Evolutionary conservation across 2,888 invertebrate species (phyloP).

Genomic region (Biston betularia): DNA sequence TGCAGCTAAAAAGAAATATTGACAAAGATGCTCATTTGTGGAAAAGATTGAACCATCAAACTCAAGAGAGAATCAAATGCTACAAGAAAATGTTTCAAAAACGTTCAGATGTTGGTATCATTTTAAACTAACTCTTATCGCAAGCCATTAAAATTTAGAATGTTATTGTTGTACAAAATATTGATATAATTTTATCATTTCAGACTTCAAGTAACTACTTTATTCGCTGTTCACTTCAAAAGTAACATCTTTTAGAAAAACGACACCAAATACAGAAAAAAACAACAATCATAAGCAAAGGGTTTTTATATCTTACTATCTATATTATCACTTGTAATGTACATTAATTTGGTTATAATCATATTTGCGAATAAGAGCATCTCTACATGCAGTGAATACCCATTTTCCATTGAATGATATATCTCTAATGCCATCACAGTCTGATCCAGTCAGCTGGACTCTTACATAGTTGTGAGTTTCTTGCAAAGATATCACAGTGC

Average conservation of each 20-base stretch:
- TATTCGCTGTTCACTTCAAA: slow-evolving; percentile 7
- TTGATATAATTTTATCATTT: slow-evolving; percentile 1
- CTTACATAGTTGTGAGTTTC: slow-evolving; percentile 62
- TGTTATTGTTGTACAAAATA: not conserved
- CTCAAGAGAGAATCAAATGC: slow-evolving; percentile 49
- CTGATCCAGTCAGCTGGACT: slow-evolving; percentile 89
- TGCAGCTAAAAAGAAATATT: slow-evolving; percentile 55
- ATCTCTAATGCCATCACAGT: slow-evolving; percentile 89
- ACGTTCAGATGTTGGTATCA: slow-evolving; percentile 35
- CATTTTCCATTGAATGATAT: slow-evolving; percentile 86
- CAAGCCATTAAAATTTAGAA: too few species aligned
- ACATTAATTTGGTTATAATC: slow-evolving; percentile 80
- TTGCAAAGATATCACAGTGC: slow-evolving; percentile 81
- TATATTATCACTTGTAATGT: slow-evolving; percentile 72
- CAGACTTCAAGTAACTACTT: slow-evolving; percentile 12
- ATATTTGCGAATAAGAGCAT: slow-evolving; percentile 88
- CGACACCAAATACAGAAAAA: slow-evolving; percentile 22
- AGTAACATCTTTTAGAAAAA: not conserved
- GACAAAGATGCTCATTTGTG: slow-evolving; percentile 60
- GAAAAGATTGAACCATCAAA: slow-evolving; percentile 56
- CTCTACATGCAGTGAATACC: slow-evolving; percentile 88
- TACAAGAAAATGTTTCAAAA: slow-evolving; percentile 49
- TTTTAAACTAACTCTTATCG: not conserved
- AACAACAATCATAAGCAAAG: slow-evolving; percentile 39
- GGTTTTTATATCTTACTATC: slow-evolving; percentile 38